A percentile compares a stretch with the other conserved stretches of the same genome.
phyloP scores from a whole-genome alignment of 2,888 invertebrate species.

The Scelioninae gen. 1 region DNA sequence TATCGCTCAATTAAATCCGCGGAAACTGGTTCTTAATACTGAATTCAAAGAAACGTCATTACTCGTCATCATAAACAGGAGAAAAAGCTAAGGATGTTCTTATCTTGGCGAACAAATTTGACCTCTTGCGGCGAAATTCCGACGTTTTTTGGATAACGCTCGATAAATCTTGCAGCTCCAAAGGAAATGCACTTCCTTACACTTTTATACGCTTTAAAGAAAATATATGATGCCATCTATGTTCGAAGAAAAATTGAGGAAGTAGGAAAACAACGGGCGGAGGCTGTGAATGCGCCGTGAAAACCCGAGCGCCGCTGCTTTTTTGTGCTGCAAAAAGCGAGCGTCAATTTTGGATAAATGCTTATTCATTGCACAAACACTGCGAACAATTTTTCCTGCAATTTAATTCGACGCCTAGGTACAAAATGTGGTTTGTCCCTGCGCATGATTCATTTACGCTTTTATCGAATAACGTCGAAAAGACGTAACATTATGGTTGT shows the following conservation, averaged over 20 bases:
- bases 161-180: constrained; percentile 45
- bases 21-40: constrained; percentile 1
- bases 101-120: constrained; percentile 41
- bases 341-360: too few relatives aligned
- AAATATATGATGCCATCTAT: constrained; percentile 49
- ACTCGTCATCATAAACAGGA: neutral
- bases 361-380: constrained; percentile 30
- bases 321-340: too few relatives aligned
- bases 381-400: constrained; percentile 33
- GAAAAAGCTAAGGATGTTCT: neutral
- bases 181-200: constrained; percentile 53
- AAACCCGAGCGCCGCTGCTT: too few relatives aligned
- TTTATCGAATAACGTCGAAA: constrained; percentile 38
- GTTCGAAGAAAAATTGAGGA: constrained; percentile 41
- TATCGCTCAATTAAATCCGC: constrained; percentile 34
- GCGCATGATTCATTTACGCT: constrained; percentile 34
- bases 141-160: constrained; percentile 38
- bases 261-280: constrained; percentile 40
- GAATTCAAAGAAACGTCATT: constrained; percentile 3
- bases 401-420: constrained; percentile 39
- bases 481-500: constrained; percentile 21
- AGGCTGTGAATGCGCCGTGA: constrained; percentile 13
- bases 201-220: constrained; percentile 48
- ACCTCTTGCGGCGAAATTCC: constrained; percentile 31
- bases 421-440: neutral